A percentile compares a stretch with the other conserved stretches of the same genome.
Evolutionary conservation across 1,140 invertebrate species (phyloP).

Genomic region (Schlechtendalia chinensis): DNA sequence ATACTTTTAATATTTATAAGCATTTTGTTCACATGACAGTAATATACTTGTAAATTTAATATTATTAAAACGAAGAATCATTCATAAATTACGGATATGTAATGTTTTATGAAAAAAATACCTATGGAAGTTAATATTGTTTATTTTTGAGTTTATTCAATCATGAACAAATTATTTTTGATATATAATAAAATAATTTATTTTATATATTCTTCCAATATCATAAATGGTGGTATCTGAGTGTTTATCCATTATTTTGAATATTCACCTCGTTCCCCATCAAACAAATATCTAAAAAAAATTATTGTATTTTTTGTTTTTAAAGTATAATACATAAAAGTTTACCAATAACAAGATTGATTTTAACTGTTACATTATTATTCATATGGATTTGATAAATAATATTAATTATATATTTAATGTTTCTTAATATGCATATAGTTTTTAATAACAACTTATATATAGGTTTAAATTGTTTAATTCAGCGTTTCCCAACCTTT

Average conservation of each 20-base stretch:
- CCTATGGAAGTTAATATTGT: slow-evolving; percentile 15
- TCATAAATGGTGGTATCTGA: slow-evolving; percentile 43
- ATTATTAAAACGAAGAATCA: too few species aligned
- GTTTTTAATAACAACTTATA: too few species aligned
- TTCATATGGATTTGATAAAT: not conserved
- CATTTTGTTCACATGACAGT: too few species aligned
- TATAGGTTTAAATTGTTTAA: too few species aligned
- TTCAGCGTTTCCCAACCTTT: too few species aligned
- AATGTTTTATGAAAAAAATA: not conserved
- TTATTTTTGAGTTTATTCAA: slow-evolving; percentile 25
- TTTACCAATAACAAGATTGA: too few species aligned
- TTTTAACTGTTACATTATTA: not conserved
- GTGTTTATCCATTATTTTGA: slow-evolving; percentile 28
- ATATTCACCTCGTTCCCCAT: slow-evolving; percentile 48
- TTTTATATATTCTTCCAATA: slow-evolving; percentile 16
- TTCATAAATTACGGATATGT: too few species aligned
- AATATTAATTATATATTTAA: not conserved
- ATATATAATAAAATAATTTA: too few species aligned
- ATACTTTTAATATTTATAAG: too few species aligned
- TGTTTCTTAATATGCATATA: not conserved
- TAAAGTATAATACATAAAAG: not conserved
- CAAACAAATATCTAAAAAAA: slow-evolving; percentile 20
- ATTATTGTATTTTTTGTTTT: too few species aligned
- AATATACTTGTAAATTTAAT: too few species aligned
- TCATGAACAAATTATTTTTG: slow-evolving; percentile 3